These are phyloP conservation scores for Python bivittatus DNA, from an alignment of 2,113 vertebrate species.

Conservation along the genomic window DNA sequence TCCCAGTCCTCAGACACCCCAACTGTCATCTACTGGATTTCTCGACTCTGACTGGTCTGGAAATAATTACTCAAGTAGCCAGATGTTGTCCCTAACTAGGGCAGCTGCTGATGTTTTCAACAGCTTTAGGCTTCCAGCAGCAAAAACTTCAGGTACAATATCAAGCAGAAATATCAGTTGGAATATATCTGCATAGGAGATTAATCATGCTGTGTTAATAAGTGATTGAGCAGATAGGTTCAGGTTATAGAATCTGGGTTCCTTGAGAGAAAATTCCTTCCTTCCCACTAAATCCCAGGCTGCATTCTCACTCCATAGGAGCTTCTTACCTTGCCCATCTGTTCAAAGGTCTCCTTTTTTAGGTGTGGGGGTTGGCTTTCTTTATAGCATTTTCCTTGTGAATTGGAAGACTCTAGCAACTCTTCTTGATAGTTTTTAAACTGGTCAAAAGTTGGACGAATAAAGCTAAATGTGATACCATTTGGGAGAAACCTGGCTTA, in stretches of 20 bases:
- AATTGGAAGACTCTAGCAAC: constrained; percentile 51
- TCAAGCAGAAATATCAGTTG: neutral
- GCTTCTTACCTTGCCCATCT: constrained; percentile 42
- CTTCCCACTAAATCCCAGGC: neutral
- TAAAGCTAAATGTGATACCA: constrained; percentile 22
- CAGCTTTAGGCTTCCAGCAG: neutral
- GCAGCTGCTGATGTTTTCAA: neutral
- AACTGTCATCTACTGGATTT: neutral
- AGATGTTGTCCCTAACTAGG: neutral
- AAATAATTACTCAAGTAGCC: neutral
- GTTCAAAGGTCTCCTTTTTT: constrained; percentile 39
- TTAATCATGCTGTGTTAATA: neutral
- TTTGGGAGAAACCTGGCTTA: constrained; percentile 50
- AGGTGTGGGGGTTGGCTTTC: neutral
- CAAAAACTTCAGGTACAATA: neutral
- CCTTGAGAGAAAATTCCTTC: constrained; percentile 11
- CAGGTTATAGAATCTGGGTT: neutral
- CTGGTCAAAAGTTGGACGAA: constrained; percentile 49
- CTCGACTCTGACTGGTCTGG: neutral
- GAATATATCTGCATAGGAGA: neutral
- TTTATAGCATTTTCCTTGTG: constrained; percentile 38
- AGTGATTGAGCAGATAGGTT: neutral
- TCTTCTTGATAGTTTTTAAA: constrained; percentile 60
- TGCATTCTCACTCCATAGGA: constrained; percentile 30
- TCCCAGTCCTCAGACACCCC: neutral